These are phyloP conservation scores for Chymomyza amoena DNA, from an alignment of 2,888 invertebrate species.

Conservation along the genomic window DNA sequence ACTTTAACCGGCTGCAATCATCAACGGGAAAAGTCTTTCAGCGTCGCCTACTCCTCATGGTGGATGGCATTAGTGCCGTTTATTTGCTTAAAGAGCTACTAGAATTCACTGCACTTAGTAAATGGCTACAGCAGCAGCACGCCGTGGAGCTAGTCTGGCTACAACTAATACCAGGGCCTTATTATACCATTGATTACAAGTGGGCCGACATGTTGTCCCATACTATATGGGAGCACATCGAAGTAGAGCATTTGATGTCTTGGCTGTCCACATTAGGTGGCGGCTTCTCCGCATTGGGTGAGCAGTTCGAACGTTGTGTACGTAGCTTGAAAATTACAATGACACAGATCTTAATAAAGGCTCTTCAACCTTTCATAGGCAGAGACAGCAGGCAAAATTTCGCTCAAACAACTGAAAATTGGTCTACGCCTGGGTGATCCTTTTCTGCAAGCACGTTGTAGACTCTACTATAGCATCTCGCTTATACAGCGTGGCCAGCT, in stretches of 20 bases:
- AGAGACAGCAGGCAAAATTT: conserved; percentile 92
- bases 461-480: conserved; percentile 91
- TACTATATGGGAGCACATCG: conserved; percentile 83
- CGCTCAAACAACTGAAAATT: conserved; percentile 88
- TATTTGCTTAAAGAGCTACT: conserved; percentile 68
- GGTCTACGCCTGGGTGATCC: conserved; percentile 91
- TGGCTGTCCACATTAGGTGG: conserved; percentile 98
- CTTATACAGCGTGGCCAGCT: conserved; percentile 89
- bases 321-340: conserved; percentile 47
- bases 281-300: conserved; percentile 96
- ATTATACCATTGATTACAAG: conserved; percentile 84
- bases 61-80: conserved; percentile 66
- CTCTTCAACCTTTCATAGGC: conserved; percentile 82
- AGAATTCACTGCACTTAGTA: conserved; percentile 53
- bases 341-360: background rate
- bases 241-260: conserved; percentile 91
- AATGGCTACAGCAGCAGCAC: conserved; percentile 35
- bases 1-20: conserved; percentile 35
- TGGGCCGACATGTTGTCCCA: conserved; percentile 81
- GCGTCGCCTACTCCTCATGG: conserved; percentile 43
- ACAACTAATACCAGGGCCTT: conserved; percentile 81
- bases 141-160: conserved; percentile 74
- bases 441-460: conserved; percentile 88
- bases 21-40: background rate
- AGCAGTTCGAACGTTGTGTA: conserved; percentile 89